A percentile compares a stretch with the other conserved stretches of the same genome.
phyloP scores from a whole-genome alignment of 1,140 invertebrate species.

The Penaeus vannamei region DNA sequence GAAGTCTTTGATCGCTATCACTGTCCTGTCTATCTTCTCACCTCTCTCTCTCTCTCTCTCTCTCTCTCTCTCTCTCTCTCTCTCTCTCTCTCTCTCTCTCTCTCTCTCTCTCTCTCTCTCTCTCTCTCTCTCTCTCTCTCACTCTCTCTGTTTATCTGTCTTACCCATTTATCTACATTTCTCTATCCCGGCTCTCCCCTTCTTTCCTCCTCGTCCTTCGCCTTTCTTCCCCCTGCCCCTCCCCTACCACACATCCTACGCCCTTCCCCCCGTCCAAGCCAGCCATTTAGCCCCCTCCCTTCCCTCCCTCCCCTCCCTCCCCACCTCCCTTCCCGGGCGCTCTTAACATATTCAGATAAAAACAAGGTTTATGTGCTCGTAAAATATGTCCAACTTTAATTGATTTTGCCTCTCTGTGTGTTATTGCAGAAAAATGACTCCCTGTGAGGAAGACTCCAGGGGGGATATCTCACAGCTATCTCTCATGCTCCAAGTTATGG shows the following conservation, averaged over 20 bases:
- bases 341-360: slow-evolving; percentile 62
- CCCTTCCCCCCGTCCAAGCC: background rate
- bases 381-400: slow-evolving; percentile 62
- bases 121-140: background rate
- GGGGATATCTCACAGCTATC: slow-evolving; percentile 23
- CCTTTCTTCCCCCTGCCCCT: background rate
- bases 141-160: background rate
- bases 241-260: background rate
- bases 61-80: background rate
- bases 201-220: background rate
- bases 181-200: background rate
- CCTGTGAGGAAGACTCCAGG: slow-evolving; percentile 18
- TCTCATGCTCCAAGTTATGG: slow-evolving; percentile 47
- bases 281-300: background rate
- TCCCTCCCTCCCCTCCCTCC: background rate
- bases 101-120: slow-evolving; percentile 18
- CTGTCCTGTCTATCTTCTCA: too few relatives aligned
- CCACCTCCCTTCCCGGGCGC: slow-evolving; percentile 31
- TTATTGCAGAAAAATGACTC: slow-evolving; percentile 55
- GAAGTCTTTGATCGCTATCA: too few relatives aligned
- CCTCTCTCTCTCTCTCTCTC: background rate
- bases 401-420: slow-evolving; percentile 58
- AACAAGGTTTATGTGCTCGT: slow-evolving; percentile 55
- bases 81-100: slow-evolving; percentile 17
- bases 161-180: background rate